Percentiles rank a stretch among this genome's conserved stretches.
These are phyloP conservation scores for Tichodroma muraria DNA, from an alignment of 2,113 vertebrate species.

Conservation along the genomic window DNA sequence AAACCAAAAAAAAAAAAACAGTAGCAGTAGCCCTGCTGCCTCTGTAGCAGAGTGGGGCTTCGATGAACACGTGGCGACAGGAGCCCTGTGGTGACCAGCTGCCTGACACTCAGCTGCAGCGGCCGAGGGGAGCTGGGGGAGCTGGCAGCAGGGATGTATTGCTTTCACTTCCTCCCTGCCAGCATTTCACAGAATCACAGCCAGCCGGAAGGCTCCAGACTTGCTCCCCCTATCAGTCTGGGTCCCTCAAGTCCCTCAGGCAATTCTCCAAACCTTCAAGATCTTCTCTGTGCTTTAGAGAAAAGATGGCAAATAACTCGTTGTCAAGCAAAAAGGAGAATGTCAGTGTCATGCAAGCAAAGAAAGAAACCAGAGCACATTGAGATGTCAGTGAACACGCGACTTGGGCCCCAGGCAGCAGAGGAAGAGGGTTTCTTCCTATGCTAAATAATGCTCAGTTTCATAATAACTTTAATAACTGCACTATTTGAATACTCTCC, in stretches of 20 bases:
- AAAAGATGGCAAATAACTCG: not conserved
- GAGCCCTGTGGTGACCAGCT: not conserved
- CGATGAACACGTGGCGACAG: not conserved
- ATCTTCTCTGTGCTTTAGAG: not conserved
- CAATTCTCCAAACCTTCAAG: not conserved
- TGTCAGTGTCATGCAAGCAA: not conserved
- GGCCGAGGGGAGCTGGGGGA: not conserved
- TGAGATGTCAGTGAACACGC: not conserved
- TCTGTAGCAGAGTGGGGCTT: not conserved
- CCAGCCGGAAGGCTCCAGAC: not conserved
- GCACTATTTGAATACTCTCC: not conserved
- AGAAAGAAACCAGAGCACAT: not conserved
- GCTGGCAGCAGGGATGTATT: not conserved
- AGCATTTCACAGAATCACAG: not conserved
- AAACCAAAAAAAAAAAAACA: not conserved
- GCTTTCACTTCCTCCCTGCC: not conserved
- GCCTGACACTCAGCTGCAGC: not conserved
- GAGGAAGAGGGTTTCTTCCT: not conserved
- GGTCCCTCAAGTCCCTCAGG: not conserved
- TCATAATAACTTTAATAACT: not conserved
- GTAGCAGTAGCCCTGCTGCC: fast-evolving
- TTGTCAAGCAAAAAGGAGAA: not conserved
- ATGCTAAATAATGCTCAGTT: not conserved
- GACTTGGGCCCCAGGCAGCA: not conserved
- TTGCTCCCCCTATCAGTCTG: not conserved